Base-by-base conservation (phyloP, 2,113 vertebrate species). In the Triplophysa tibetana region DNA sequence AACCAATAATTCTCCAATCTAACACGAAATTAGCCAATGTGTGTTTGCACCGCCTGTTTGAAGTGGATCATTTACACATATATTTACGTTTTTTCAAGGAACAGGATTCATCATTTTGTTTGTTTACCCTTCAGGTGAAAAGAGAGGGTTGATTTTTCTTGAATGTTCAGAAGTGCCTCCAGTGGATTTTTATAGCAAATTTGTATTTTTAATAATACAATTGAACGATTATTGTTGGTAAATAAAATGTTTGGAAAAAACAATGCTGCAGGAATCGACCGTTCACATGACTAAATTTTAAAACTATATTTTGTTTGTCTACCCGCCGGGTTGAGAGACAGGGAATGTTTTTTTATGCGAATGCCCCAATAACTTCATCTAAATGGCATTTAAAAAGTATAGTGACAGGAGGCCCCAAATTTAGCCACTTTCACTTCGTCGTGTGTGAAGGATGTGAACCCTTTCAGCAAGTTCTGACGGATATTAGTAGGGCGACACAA, bases 341-440 rank as follows among this genome's bases (percentile, higher is more conserved):
- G 33, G 12, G 66, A 38, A 38, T 38, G 33, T 38, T 38, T 33
- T n/a, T 45, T 45, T 11, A 2, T 33, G 60, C 56, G 69, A 77
- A 64, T 66, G 29, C 58, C 54, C 58, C 17, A 64, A 68, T 75
- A 85, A 81, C 81, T 84, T 83, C 79, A 63, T 63, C 69, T 81
- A 77, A 85, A 86, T 66, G 86, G 81, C 82, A 80, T 83, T 79
- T 77, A 77, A 73, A 81, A 82, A 86, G 74, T 86, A 66, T 77
- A 61, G 61, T 41, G 72, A 73, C 48, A 74, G 63, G 56, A 54
- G 74, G 77, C 45, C 41, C 81, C 77, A 91, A 90, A 90, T 91
- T 80, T 91, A 92, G 87, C 81, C 75, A 87, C 89, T 88, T 82
- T 80, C 88, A 83, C 87, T 85, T 83, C 84, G 61, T 74, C 72